These are phyloP conservation scores for Strix uralensis DNA, from an alignment of 2,113 vertebrate genomes.

Conservation along the genomic window DNA sequence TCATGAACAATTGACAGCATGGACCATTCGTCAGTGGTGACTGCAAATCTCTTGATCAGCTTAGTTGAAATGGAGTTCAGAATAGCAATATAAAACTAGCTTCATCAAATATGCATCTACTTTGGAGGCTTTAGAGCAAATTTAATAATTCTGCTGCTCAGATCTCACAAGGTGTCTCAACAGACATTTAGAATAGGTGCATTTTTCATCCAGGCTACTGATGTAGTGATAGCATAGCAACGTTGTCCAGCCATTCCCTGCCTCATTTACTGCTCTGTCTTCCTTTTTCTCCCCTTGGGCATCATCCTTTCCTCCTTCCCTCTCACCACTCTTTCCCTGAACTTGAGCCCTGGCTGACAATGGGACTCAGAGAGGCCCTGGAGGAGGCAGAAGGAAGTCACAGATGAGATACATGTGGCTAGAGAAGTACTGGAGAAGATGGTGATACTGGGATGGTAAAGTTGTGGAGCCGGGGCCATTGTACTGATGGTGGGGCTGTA, in stretches of 20 bases:
- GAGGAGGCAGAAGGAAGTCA: background rate
- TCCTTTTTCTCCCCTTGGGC: background rate
- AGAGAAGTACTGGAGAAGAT: background rate
- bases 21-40: background rate
- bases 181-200: background rate
- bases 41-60: background rate
- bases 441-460: background rate
- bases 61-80: background rate
- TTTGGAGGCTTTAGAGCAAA: background rate
- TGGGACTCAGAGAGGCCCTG: background rate
- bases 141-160: background rate
- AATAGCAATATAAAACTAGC: background rate
- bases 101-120: background rate
- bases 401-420: background rate
- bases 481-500: background rate
- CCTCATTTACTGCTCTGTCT: background rate
- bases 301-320: background rate
- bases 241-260: background rate
- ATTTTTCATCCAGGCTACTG: background rate
- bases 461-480: background rate
- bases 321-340: background rate
- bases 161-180: background rate
- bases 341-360: background rate
- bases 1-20: background rate
- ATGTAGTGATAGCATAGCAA: background rate